Evolutionary conservation across 2,113 vertebrate genomes (phyloP).

Genomic region (Nicator chloris): DNA sequence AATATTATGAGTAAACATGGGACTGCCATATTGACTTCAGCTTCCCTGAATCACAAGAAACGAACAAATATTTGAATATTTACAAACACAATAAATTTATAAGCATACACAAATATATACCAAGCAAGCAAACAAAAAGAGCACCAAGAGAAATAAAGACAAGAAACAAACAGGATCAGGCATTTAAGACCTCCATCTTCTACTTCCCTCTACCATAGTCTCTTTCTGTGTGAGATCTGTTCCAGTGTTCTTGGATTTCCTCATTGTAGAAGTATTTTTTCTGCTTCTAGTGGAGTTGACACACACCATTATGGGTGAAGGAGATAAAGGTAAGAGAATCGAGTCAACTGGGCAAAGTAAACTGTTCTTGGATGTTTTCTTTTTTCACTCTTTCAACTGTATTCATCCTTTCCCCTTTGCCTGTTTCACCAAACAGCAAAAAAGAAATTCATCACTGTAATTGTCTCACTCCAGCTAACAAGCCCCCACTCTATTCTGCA

Average conservation of each 20-base stretch:
- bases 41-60: not conserved
- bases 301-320: not conserved
- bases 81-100: not conserved
- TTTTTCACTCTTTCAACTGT: not conserved
- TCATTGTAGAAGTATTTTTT: not conserved
- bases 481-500: not conserved
- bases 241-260: not conserved
- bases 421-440: not conserved
- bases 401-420: not conserved
- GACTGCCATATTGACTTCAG: not conserved
- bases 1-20: not conserved
- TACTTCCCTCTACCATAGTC: not conserved
- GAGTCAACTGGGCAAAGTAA: not conserved
- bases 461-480: not conserved
- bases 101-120: not conserved
- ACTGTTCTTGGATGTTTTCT: not conserved
- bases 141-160: not conserved
- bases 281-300: not conserved
- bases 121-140: not conserved
- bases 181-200: not conserved
- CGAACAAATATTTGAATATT: not conserved
- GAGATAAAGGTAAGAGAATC: not conserved
- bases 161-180: not conserved
- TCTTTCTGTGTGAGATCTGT: not conserved
- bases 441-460: not conserved